phyloP scores from a whole-genome alignment of 2,888 invertebrate genomes.

The Zygogramma bicolorata region DNA sequence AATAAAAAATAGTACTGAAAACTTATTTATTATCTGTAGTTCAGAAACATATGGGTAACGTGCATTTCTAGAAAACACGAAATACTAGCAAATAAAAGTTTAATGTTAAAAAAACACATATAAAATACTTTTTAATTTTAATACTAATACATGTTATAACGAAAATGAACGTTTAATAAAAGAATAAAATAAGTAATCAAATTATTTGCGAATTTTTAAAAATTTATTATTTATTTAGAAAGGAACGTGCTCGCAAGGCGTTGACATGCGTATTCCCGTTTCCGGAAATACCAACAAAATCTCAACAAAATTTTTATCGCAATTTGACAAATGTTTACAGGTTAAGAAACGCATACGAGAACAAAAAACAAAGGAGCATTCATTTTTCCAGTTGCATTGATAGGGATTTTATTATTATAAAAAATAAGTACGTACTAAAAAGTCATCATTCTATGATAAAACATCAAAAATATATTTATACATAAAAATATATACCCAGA shows the following conservation, averaged over 20 bases:
- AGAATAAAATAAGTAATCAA: not conserved
- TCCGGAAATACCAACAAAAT: too few relatives aligned
- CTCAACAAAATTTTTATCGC: too few relatives aligned
- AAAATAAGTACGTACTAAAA: constrained; percentile 3
- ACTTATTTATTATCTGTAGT: not conserved
- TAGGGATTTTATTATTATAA: not conserved
- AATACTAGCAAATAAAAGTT: not conserved
- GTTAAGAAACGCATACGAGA: too few relatives aligned
- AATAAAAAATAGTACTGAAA: not conserved
- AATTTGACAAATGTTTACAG: too few relatives aligned
- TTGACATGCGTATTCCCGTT: too few relatives aligned
- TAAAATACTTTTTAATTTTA: not conserved
- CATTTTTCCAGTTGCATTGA: too few relatives aligned
- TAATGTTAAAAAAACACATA: not conserved
- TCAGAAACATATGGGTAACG: not conserved
- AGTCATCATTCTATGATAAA: not conserved
- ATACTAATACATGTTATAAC: not conserved
- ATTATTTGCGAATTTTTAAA: not conserved
- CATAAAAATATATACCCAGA: too few relatives aligned
- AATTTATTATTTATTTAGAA: not conserved
- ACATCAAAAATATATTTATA: not conserved
- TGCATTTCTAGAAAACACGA: not conserved
- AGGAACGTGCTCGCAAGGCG: too few relatives aligned
- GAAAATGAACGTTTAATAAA: not conserved
- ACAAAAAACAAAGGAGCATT: not conserved